Base-by-base conservation (phyloP, 1,140 invertebrate species). In the Sesamia nonagrioides region DNA sequence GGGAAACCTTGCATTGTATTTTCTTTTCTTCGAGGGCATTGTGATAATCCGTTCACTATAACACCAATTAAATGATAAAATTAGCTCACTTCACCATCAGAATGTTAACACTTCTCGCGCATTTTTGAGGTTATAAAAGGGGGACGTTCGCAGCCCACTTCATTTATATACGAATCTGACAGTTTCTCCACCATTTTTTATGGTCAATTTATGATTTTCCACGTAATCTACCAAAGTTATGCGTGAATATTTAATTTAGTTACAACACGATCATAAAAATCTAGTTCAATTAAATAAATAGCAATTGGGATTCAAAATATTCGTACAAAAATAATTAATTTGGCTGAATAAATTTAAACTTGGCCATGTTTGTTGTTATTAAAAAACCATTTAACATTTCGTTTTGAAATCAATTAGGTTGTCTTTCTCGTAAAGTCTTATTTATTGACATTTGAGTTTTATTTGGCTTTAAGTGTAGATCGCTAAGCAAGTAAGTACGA, bases 11-110 rank as follows among this genome's bases (percentile, higher is more conserved):
- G 98, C 98, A 95, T 99, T 99, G 92, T 98, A 99, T 96, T 99
- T 99, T 96, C 98, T 99, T 96, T 99, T 99, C 95, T 99, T 99
- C 84, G 97, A 98, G 21, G 98, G 98, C 98, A 99, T 99, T 94
- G 91, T 96, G 84, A 78, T 77, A 85, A 85, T 89, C 73, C 82
- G 83, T 86, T 89, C 88, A 91, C 91, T 93, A 86, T 84, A 89
- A 86, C 90, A 91, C 89, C 89, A 84, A 88, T 88, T 89, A 90
- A 90, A 86, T 82, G 85, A 88, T 88, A 91, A 90, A 92, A 88
- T 91, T 87, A 91, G 88, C 85, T 92, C 87, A 91, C 89, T 91
- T 93, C 81, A 83, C 85, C 86, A 91, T 89, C 86, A 82, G 85
- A 88, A 84, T 87, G 84, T 88, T 83, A 75, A 88, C 87, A 91